phyloP scores from a whole-genome alignment of 2,113 vertebrate genomes.

The Passerina amoena region DNA sequence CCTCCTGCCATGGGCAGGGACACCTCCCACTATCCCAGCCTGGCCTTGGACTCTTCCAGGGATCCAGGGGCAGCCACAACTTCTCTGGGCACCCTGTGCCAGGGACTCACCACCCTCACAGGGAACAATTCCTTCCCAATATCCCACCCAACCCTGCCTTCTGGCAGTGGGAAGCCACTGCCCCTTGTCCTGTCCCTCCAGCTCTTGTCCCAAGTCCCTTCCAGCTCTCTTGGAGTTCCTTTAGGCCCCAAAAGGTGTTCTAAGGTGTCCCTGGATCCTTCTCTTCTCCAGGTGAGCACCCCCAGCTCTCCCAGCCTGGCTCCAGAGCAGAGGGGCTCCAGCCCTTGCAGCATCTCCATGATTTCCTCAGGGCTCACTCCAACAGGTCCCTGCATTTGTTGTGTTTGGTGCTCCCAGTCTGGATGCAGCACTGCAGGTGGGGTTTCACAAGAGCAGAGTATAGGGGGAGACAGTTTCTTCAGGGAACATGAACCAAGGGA shows the following conservation, averaged over 20 bases:
- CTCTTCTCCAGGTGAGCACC: background rate
- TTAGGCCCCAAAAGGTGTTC: rapidly evolving
- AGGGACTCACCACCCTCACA: rapidly evolving
- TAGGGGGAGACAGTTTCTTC: background rate
- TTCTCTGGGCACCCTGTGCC: background rate
- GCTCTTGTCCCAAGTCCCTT: background rate
- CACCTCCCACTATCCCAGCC: rapidly evolving
- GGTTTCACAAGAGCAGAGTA: background rate
- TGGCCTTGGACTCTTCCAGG: background rate
- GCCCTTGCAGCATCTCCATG: rapidly evolving
- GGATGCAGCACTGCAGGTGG: background rate
- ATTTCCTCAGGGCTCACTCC: rapidly evolving
- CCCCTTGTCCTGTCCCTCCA: background rate
- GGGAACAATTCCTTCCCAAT: rapidly evolving
- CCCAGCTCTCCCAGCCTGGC: background rate
- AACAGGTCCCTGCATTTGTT: background rate
- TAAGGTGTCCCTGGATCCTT: rapidly evolving
- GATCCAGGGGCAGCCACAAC: background rate
- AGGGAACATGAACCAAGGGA: background rate
- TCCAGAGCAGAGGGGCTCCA: background rate
- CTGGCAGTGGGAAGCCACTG: background rate
- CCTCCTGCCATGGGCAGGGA: background rate
- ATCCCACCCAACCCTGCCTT: rapidly evolving
- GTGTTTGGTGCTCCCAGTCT: background rate
- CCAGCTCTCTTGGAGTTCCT: background rate